These are phyloP conservation scores for Drosophila vallismaia DNA, from an alignment of 2,888 invertebrate genomes.

Conservation along the genomic window DNA sequence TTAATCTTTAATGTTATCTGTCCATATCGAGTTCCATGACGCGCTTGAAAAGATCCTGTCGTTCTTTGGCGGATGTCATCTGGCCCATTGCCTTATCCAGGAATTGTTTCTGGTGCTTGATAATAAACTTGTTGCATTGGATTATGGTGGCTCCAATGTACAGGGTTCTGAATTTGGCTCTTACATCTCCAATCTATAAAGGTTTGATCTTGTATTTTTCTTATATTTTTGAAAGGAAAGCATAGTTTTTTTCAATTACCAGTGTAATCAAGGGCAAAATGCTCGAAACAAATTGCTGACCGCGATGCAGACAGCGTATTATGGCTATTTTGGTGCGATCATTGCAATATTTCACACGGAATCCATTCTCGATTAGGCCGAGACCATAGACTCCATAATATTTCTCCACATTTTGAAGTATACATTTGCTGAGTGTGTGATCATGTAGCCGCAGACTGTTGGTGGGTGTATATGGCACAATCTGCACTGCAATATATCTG, in stretches of 20 bases:
- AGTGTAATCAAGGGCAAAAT: constrained; percentile 88
- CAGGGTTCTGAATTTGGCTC: constrained; percentile 87
- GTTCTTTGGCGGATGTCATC: constrained; percentile 87
- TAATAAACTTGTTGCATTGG: constrained; percentile 90
- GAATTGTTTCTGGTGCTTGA: constrained; percentile 88
- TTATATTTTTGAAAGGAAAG: no score
- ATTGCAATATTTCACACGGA: constrained; percentile 92
- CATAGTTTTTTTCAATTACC: constrained; percentile 60
- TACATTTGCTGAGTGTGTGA: constrained; percentile 80
- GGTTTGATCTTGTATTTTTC: not conserved
- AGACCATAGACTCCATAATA: constrained; percentile 91
- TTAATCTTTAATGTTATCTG: constrained; percentile 46
- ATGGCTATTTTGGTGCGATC: constrained; percentile 90
- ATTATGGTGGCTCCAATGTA: constrained; percentile 91
- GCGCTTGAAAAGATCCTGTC: constrained; percentile 85
- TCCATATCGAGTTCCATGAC: constrained; percentile 82
- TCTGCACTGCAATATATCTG: constrained; percentile 89
- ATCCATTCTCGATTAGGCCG: constrained; percentile 89
- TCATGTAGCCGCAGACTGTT: constrained; percentile 84
- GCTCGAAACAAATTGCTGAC: constrained; percentile 89
- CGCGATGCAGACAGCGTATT: constrained; percentile 89
- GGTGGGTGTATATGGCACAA: constrained; percentile 83
- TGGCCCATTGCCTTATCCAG: constrained; percentile 87
- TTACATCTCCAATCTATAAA: constrained; percentile 85
- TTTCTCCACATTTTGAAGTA: constrained; percentile 87